phyloP scores from a whole-genome alignment of 2,113 vertebrate genomes.

The Channa maculata region DNA sequence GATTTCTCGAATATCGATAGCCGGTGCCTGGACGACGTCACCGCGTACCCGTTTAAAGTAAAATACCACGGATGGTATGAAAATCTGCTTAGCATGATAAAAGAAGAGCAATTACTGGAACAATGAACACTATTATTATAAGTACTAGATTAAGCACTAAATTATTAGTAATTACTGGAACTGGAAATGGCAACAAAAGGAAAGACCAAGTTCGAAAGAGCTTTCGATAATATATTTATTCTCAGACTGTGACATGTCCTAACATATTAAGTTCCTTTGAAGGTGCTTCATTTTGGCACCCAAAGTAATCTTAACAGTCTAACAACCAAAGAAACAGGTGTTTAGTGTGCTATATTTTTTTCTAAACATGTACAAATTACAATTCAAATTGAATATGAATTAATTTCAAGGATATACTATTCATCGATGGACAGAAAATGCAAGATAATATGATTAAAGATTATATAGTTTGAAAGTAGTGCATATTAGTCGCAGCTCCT shows the following conservation, averaged over 20 bases:
- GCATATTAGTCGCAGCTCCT: too few relatives aligned
- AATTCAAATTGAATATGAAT: not conserved
- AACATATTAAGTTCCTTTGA: too few relatives aligned
- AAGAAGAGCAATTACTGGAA: not conserved
- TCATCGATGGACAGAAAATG: too few relatives aligned
- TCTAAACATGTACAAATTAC: not conserved
- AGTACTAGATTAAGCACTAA: not conserved
- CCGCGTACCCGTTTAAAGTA: not conserved
- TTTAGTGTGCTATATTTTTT: not conserved
- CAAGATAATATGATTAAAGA: not conserved
- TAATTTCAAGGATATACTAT: not conserved
- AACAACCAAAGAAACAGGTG: not conserved
- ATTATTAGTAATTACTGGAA: not conserved
- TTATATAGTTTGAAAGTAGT: not conserved
- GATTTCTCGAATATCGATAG: conserved; percentile 47
- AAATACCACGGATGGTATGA: not conserved
- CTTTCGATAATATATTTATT: too few relatives aligned
- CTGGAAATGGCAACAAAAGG: too few relatives aligned
- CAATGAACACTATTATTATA: too few relatives aligned
- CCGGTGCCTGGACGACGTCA: conserved; percentile 35
- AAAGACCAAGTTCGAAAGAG: too few relatives aligned
- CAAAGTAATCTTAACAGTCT: not conserved
- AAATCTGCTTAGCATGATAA: not conserved
- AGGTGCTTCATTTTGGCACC: too few relatives aligned
- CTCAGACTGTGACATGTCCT: too few relatives aligned